Evolutionary conservation across 1,140 invertebrate genomes (phyloP).

Genomic region (Leptinotarsa lineolata): DNA sequence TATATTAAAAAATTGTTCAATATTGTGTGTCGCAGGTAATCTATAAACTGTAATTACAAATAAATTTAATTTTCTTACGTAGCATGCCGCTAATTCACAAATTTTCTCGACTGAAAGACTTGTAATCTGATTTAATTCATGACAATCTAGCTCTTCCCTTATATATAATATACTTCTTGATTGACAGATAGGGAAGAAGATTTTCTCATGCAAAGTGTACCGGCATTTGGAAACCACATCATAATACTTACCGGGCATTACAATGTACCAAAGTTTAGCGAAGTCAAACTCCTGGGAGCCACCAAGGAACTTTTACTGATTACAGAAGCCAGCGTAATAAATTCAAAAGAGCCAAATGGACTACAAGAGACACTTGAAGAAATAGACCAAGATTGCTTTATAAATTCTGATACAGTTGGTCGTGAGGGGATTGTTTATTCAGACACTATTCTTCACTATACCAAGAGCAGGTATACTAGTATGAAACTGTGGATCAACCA

Average conservation of each 20-base stretch:
- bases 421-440: neutral
- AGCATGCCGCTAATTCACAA: too few species aligned
- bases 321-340: constrained; percentile 33
- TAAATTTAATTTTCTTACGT: too few species aligned
- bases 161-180: neutral
- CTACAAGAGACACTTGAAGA: neutral
- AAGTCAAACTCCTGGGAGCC: constrained; percentile 40
- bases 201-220: constrained; percentile 42
- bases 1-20: too few species aligned
- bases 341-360: neutral
- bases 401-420: neutral
- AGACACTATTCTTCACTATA: neutral
- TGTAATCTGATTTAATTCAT: too few species aligned
- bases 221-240: constrained; percentile 39
- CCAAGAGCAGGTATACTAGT: constrained; percentile 22
- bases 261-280: constrained; percentile 70
- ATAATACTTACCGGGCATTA: constrained; percentile 73
- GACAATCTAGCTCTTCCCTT: too few species aligned
- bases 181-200: neutral
- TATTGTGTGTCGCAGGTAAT: too few species aligned
- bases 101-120: too few species aligned
- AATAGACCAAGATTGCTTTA: neutral
- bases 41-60: too few species aligned
- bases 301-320: constrained; percentile 36
- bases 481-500: constrained; percentile 66